Percentiles rank a stretch among this genome's conserved stretches.
Conservation (phyloP, 2,888 invertebrate genomes). For the Mythimna lalbum region DNA sequence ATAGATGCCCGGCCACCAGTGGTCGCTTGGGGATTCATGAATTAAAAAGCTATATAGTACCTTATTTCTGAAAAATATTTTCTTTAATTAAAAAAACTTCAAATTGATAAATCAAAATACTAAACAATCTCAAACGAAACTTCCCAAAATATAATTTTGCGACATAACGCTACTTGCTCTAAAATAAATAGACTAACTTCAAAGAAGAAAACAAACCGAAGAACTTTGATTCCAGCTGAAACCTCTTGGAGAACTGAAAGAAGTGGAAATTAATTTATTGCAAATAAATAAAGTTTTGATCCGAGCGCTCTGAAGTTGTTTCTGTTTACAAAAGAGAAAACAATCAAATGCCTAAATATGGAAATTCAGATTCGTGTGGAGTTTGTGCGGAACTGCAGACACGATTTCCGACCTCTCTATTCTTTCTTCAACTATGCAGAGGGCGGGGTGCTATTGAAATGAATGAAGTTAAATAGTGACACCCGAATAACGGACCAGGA, state of each 20-base stretch:
- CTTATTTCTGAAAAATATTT: not conserved
- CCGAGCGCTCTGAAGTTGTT: constrained; percentile 62
- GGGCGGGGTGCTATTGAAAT: too few relatives aligned
- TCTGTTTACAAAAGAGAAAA: constrained; percentile 66
- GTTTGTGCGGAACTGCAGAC: constrained; percentile 16
- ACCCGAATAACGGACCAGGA: too few relatives aligned
- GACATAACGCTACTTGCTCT: constrained; percentile 33
- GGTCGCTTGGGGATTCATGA: too few relatives aligned
- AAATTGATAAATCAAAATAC: constrained; percentile 12
- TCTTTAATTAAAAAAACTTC: not conserved
- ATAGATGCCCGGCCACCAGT: too few relatives aligned
- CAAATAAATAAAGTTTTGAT: constrained; percentile 70
- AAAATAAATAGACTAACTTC: constrained; percentile 54
- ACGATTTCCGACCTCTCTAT: not conserved
- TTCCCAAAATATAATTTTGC: constrained; percentile 19
- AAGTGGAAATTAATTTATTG: constrained; percentile 67
- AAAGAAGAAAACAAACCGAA: constrained; percentile 34
- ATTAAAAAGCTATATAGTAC: too few relatives aligned
- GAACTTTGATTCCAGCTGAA: constrained; percentile 60
- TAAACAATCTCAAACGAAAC: constrained; percentile 11
- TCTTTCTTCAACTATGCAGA: too few relatives aligned
- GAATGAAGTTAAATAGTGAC: too few relatives aligned
- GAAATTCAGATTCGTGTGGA: constrained; percentile 32
- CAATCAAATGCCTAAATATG: constrained; percentile 61
- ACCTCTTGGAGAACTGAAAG: constrained; percentile 60